Evolutionary conservation across 2,888 invertebrate genomes (phyloP).

Genomic region (Hipparchia semele): DNA sequence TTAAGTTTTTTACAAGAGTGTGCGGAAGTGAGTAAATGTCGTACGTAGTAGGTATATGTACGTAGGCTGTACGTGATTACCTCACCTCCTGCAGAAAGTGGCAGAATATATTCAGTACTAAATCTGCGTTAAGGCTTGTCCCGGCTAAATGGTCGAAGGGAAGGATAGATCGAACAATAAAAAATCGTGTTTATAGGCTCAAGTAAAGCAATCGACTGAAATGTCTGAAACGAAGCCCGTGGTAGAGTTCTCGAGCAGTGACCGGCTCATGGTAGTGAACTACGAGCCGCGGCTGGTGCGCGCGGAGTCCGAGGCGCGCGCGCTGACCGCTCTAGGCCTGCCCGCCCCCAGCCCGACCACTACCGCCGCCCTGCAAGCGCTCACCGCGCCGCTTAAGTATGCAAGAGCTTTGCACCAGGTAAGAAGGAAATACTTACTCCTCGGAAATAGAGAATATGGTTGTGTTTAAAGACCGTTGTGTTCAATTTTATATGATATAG

Average conservation of each 20-base stretch:
- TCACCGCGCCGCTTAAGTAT: constrained; percentile 90
- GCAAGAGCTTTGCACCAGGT: constrained; percentile 96
- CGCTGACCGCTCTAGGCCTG: constrained; percentile 92
- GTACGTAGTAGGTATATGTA: no score
- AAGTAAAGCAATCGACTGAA: constrained; percentile 67
- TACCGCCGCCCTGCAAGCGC: constrained; percentile 85
- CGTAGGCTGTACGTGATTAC: no score
- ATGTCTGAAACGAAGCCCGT: constrained; percentile 86
- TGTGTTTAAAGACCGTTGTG: no score
- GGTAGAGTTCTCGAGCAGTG: constrained; percentile 88
- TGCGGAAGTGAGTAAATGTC: no score
- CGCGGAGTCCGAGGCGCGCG: constrained; percentile 93
- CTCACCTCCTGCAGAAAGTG: no score
- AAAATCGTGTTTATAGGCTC: constrained; percentile 52
- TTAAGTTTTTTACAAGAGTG: no score
- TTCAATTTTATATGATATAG: no score
- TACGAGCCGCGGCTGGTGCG: constrained; percentile 94
- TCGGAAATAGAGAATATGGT: no score
- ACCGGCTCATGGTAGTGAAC: constrained; percentile 93
- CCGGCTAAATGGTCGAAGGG: no score
- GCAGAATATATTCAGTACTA: no score
- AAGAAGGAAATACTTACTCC: constrained; percentile 20
- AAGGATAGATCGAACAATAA: neutral
- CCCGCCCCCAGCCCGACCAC: constrained; percentile 89
- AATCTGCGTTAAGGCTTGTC: no score